phyloP scores from a whole-genome alignment of 1,140 invertebrate genomes.

The Antheraea mylitta region DNA sequence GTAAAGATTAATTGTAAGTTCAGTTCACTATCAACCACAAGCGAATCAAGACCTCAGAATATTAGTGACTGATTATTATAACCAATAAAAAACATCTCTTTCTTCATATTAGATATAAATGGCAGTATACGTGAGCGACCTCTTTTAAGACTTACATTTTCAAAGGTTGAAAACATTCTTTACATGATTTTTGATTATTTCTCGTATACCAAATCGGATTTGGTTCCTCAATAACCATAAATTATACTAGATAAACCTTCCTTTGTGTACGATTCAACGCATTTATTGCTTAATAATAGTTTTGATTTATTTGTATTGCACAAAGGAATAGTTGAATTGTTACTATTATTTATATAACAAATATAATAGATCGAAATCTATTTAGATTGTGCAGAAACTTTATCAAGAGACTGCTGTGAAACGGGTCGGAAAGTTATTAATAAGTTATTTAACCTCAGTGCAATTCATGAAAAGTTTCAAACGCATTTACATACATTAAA shows the following conservation, averaged over 20 bases:
- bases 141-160: not conserved
- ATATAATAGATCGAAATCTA: constrained; percentile 7
- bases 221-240: constrained; percentile 53
- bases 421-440: not conserved
- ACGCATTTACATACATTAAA: not conserved
- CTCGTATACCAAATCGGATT: not conserved
- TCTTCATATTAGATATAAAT: too few relatives aligned
- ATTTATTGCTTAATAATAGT: constrained; percentile 73
- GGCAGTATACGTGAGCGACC: too few relatives aligned
- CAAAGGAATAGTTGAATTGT: constrained; percentile 45
- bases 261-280: constrained; percentile 57
- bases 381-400: not conserved
- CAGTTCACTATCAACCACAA: too few relatives aligned
- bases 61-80: too few relatives aligned
- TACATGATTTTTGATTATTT: not conserved
- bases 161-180: not conserved
- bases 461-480: not conserved
- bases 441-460: constrained; percentile 1
- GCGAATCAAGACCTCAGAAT: too few relatives aligned
- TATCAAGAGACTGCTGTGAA: constrained; percentile 20
- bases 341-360: constrained; percentile 51
- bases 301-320: constrained; percentile 69
- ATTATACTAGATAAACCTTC: constrained; percentile 71
- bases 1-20: too few relatives aligned
- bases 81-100: too few relatives aligned